Evolutionary conservation across 2,888 invertebrate genomes (phyloP).

Genomic region (Noctuana brunneofusca): DNA sequence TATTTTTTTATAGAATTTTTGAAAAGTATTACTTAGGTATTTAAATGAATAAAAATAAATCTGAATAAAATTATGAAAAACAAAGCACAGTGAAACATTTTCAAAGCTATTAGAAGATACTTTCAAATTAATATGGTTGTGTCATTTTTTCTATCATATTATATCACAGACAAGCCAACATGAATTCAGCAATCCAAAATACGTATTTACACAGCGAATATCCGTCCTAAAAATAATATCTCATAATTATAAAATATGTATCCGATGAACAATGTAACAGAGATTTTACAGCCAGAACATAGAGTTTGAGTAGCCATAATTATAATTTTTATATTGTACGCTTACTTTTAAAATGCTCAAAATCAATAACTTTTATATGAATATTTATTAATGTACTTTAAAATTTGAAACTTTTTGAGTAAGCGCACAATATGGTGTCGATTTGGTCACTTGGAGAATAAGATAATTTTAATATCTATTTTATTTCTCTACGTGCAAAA

Average conservation of each 20-base stretch:
- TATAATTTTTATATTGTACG: slow-evolving; percentile 27
- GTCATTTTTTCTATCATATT: slow-evolving; percentile 57
- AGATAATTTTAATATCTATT: slow-evolving; percentile 53
- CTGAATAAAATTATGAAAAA: slow-evolving; percentile 5
- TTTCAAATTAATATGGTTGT: slow-evolving; percentile 44
- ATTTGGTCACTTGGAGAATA: slow-evolving; percentile 77
- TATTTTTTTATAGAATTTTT: neutral
- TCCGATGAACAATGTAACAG: slow-evolving; percentile 16
- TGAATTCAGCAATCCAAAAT: slow-evolving; percentile 60
- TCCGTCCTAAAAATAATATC: slow-evolving; percentile 29
- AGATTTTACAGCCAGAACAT: slow-evolving; percentile 14
- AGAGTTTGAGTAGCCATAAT: slow-evolving; percentile 13
- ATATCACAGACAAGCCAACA: slow-evolving; percentile 79
- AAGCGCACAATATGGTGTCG: slow-evolving; percentile 36
- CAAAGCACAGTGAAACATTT: slow-evolving; percentile 17
- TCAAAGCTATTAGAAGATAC: slow-evolving; percentile 28
- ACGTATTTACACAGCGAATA: slow-evolving; percentile 44
- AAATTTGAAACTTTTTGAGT: slow-evolving; percentile 8
- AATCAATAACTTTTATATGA: slow-evolving; percentile 27
- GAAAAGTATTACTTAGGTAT: neutral
- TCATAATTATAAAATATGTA: slow-evolving; percentile 11
- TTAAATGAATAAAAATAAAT: neutral
- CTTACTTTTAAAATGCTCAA: slow-evolving; percentile 12
- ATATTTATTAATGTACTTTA: slow-evolving; percentile 22
- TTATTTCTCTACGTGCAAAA: slow-evolving; percentile 52